Evolutionary conservation across 1,140 invertebrate genomes (phyloP), one percentile per base, ranked within the genome.

Genomic region (Panagrolaimus sp.): DNA sequence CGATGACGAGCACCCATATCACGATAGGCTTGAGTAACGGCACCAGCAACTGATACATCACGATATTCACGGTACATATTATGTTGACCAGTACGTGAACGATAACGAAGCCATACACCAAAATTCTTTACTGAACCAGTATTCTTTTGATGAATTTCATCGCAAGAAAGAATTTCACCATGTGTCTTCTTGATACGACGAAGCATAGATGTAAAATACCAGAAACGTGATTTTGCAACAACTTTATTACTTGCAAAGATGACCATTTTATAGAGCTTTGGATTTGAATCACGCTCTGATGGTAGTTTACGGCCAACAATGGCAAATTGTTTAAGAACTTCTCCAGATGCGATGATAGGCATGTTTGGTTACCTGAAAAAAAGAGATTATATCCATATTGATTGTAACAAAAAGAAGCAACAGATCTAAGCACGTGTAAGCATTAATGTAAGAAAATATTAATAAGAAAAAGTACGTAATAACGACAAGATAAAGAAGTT

Each of bases 171-270:
- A 84, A 99, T 98, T 88, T 99, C 96, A 78, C 96, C 96, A 73
- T 91, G 93, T 47, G 91, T 91, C 86, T 98, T 99, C 88, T 99
- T 99, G 85, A 99, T 92, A 85, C 98, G 98, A 83, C 93, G 94
- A 76, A 99, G 85, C 83, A 96, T 92, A 75, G 92, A 88, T 74
- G 96, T 88, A 85, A 98, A 98, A 85, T 99, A 99, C 96, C 96
- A 99, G 86, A 98, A 99, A 68, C 96, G 88, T 25, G 94, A 97
- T 86, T 98, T 99, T 0, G 96, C 96, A 23, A 96, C 93, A 82
- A 98, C 96, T 62, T 88, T 88, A 85, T 99, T 95, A 4, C 94
- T 92, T 65, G 96, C 94, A 86, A 98, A 99, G 77, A 99, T 98
- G 79, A 91, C 90, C 96, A 99, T 99, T 87, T 96, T 93, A 84